Evolutionary conservation across 1,140 invertebrate species (phyloP), one percentile per base, ranked within the genome.

Genomic region (Octopus sinensis): DNA sequence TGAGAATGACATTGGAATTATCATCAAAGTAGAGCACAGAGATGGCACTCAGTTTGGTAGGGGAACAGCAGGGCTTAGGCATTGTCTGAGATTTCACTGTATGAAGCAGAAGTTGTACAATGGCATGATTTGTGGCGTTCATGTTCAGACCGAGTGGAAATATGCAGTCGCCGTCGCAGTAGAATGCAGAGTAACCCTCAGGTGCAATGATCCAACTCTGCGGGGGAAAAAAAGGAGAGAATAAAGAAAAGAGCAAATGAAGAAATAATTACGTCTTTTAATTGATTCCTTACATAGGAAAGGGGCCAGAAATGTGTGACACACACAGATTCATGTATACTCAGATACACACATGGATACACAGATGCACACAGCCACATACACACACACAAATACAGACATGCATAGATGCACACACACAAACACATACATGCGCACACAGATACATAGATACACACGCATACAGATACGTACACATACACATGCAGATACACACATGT

Each of bases 121-220:
- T 94, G 43, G 93, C 94, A 85, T 95, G 94, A 88, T 95, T 95
- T n/a, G 93, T 94, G 2, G 93, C 93, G 78, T 91, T 92, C 86
- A 92, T 91, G 83, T 92, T 90, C 53, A 92, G 88, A 6, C 90
- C 92, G 62, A 93, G 83, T 0, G 93, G 92, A 71, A 92, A 93
- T 13, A 91, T 86, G 87, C 94, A 95, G 54, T 92, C 91, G 0
- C 94, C 94, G 77, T 90, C 89, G 86, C 94, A 95, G 84, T 93
- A 93, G 86, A 93, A 93, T 9, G 94, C 94, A 23, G 92, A 91
- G 84, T 94, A 94, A 4, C 92, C 93, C 80, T 93, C 92, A 2
- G 94, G 94, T 2, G 93, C 93, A 83, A 92, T 91, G 82, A 92
- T 91, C 91, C 91, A 91, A 76, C 92, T 91, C 89, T 97, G 88